Conservation (phyloP, 2,888 invertebrate species). For the Xestia ashworthii region DNA sequence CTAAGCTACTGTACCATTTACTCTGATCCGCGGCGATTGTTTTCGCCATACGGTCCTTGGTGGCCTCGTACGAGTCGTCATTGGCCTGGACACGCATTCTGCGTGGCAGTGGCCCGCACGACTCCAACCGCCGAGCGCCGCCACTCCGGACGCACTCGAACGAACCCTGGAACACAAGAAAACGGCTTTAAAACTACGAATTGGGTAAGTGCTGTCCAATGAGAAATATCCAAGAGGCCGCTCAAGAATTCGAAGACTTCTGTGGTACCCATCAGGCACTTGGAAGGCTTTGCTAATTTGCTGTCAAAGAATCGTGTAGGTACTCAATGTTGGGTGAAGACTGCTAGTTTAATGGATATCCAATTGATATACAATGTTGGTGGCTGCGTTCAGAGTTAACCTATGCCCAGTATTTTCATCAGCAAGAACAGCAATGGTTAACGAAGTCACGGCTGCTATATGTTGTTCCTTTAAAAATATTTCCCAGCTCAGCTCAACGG, state of each 20-base stretch:
- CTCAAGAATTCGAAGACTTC: background rate
- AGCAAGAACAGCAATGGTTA: background rate
- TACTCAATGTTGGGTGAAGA: background rate
- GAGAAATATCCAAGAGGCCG: background rate
- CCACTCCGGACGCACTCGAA: constrained; percentile 96
- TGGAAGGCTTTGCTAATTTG: background rate
- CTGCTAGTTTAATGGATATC: background rate
- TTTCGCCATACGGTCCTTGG: constrained; percentile 97
- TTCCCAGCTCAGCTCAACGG: background rate
- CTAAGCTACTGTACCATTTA: constrained; percentile 92
- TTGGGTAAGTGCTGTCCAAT: background rate
- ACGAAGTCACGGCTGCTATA: background rate
- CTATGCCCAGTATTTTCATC: background rate
- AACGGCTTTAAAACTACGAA: constrained; percentile 11
- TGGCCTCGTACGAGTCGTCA: constrained; percentile 98
- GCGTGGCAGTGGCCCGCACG: constrained; percentile 96
- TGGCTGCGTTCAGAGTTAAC: background rate
- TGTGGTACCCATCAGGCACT: background rate
- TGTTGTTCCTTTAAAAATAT: background rate
- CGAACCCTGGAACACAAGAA: constrained; percentile 93
- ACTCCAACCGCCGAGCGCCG: constrained; percentile 92
- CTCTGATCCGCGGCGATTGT: constrained; percentile 98
- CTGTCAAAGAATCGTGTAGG: background rate
- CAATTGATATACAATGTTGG: background rate
- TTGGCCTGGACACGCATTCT: constrained; percentile 98